Percentiles rank a stretch among this genome's conserved stretches.
Conservation (phyloP, 2,888 invertebrate genomes). For the Diachrysia chrysitis region DNA sequence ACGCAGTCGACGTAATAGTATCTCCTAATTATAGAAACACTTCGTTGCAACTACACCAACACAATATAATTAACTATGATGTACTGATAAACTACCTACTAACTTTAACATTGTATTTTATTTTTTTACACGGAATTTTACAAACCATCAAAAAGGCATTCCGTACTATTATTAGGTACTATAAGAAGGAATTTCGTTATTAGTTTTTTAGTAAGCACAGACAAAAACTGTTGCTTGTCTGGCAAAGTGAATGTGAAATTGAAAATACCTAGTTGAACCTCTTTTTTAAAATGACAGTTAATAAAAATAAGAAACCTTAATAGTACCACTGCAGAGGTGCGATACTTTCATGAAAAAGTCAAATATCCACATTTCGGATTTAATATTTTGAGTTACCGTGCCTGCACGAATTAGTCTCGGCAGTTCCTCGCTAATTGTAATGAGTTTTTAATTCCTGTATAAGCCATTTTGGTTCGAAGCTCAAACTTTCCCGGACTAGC, state of each 20-base stretch:
- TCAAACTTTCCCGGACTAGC: slow-evolving; percentile 54
- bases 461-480: slow-evolving; percentile 62
- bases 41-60: no score
- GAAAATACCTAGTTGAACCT: not conserved
- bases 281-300: not conserved
- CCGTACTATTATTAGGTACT: no score
- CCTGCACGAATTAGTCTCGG: slow-evolving; percentile 58
- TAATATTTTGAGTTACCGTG: slow-evolving; percentile 50
- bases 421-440: slow-evolving; percentile 65
- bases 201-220: no score
- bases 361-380: slow-evolving; percentile 58
- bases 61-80: no score
- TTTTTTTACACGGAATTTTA: no score
- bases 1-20: no score
- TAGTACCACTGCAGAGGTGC: slow-evolving; percentile 1
- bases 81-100: no score
- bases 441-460: slow-evolving; percentile 68
- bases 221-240: no score
- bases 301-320: not conserved
- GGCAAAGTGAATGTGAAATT: not conserved
- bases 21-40: no score
- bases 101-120: no score
- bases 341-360: slow-evolving; percentile 57
- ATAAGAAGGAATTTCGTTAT: no score
- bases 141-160: no score